A percentile compares a stretch with the other conserved stretches of the same genome.
phyloP scores from a whole-genome alignment of 2,888 invertebrate genomes.

The Tipula confusa region DNA sequence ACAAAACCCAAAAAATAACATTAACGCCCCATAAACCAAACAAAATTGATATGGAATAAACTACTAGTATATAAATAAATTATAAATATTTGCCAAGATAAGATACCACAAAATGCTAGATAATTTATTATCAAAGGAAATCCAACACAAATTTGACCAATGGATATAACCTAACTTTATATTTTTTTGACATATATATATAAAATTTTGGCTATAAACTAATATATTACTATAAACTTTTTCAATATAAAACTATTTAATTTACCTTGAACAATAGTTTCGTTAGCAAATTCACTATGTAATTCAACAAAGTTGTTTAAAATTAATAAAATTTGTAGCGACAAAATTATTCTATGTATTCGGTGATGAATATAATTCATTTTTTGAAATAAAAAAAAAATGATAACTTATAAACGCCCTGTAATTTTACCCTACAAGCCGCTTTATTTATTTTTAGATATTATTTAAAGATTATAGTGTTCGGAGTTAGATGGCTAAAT shows the following conservation, averaged over 20 bases:
- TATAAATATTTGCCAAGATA: neutral
- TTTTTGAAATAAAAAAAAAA: constrained; percentile 26
- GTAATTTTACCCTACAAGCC: neutral
- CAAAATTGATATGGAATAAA: neutral
- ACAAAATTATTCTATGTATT: constrained; percentile 12
- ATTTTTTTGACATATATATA: neutral
- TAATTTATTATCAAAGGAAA: neutral
- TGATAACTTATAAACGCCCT: neutral
- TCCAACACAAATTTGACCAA: neutral
- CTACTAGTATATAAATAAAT: neutral
- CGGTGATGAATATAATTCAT: constrained; percentile 26
- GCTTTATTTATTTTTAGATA: neutral
- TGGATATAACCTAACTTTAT: neutral
- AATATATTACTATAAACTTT: neutral
- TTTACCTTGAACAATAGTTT: constrained; percentile 15
- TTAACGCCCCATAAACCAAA: neutral
- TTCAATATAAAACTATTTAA: neutral
- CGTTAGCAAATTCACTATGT: constrained; percentile 16
- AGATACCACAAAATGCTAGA: neutral
- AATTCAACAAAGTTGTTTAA: neutral
- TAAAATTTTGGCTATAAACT: neutral
- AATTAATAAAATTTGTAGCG: constrained; percentile 14
- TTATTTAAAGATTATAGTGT: neutral
- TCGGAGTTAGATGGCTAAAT: neutral
- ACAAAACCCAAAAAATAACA: neutral